These are phyloP conservation scores for Lepus townsendii DNA, from an alignment of 2,797 vertebrate genomes.

Conservation along the genomic window DNA sequence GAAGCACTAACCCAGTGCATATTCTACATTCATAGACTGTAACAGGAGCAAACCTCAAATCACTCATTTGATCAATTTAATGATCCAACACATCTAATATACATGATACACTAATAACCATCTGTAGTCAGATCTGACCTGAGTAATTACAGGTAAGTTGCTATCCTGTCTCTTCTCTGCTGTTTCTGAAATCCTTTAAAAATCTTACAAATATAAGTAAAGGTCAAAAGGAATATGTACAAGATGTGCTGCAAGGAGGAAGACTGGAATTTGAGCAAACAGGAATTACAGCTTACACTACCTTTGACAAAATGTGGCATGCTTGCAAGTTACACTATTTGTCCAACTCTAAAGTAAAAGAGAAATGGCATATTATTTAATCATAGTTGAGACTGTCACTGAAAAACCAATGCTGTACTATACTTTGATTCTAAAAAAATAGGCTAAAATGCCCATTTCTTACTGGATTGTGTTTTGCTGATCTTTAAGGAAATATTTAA, in stretches of 20 bases:
- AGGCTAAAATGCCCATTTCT: too few relatives aligned
- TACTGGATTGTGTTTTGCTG: too few relatives aligned
- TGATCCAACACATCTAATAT: accelerated
- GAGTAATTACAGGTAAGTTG: neutral
- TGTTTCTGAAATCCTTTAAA: neutral
- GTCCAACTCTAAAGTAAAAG: neutral
- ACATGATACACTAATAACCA: neutral
- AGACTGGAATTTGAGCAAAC: neutral
- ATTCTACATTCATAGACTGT: neutral
- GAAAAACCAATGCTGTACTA: neutral
- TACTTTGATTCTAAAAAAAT: neutral
- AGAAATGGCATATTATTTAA: neutral
- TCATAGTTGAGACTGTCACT: neutral
- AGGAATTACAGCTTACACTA: neutral
- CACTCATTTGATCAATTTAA: neutral
- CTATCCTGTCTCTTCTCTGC: neutral
- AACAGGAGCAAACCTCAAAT: neutral
- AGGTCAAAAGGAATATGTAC: neutral
- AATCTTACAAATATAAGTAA: neutral
- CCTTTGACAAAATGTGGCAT: neutral
- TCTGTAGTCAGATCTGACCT: neutral
- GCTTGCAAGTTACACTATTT: neutral
- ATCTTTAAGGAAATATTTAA: too few relatives aligned
- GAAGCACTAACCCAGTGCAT: neutral
- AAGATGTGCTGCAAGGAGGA: neutral